These are phyloP conservation scores for Diadumene lineata DNA, from an alignment of 92 coral and sea anemone genomes.

Conservation along the genomic window DNA sequence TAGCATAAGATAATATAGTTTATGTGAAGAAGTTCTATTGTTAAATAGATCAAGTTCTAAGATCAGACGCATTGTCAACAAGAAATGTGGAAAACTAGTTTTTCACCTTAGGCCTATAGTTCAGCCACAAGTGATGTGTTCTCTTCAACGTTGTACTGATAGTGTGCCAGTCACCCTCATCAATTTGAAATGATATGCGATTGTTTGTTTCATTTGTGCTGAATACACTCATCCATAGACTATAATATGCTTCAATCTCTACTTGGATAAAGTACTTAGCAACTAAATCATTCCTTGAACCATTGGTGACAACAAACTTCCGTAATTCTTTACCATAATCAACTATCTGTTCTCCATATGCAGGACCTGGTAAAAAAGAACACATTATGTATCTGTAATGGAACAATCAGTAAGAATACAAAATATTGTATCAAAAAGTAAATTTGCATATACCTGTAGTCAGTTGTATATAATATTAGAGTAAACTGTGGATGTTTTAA, in stretches of 20 bases:
- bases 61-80: too few species aligned
- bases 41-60: too few species aligned
- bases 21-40: too few species aligned
- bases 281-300: conserved; percentile 49
- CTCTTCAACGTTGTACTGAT: conserved; percentile 9
- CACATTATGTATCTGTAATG: neutral
- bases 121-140: conserved; percentile 61
- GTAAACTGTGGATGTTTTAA: too few species aligned
- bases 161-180: conserved; percentile 64
- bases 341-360: conserved; percentile 50
- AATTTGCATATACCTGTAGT: too few species aligned
- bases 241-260: conserved; percentile 47
- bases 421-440: too few species aligned
- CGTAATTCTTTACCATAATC: conserved; percentile 6
- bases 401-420: too few species aligned
- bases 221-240: conserved; percentile 69
- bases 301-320: conserved; percentile 61
- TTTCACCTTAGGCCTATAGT: conserved; percentile 50
- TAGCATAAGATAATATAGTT: too few species aligned
- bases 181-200: conserved; percentile 63
- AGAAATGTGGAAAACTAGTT: too few species aligned
- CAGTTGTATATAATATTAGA: too few species aligned
- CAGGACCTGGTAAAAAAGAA: conserved; percentile 69
- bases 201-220: conserved; percentile 44
- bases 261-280: conserved; percentile 68